phyloP scores from a whole-genome alignment of 2,888 invertebrate species.

The Torymus tubicola region DNA sequence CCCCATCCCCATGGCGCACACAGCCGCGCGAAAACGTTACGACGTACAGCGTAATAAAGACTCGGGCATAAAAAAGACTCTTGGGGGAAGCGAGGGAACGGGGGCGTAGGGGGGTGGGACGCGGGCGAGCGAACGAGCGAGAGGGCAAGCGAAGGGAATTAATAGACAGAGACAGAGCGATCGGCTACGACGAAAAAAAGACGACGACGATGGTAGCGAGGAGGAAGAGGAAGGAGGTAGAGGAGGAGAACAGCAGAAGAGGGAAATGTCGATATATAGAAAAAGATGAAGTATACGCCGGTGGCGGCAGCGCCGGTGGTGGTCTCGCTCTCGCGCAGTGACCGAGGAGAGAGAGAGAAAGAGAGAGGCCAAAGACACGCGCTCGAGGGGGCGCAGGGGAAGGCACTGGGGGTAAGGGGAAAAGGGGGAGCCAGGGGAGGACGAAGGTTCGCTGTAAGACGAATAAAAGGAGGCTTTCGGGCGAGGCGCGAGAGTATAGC shows the following conservation, averaged over 20 bases:
- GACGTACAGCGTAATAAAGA: constrained; percentile 54
- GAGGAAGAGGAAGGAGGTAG: background rate
- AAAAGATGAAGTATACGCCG: constrained; percentile 50
- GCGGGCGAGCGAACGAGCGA: background rate
- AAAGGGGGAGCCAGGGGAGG: constrained; percentile 18
- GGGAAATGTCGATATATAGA: constrained; percentile 52
- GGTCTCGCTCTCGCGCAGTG: constrained; percentile 21
- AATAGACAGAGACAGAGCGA: constrained; percentile 35
- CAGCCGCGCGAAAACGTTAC: constrained; percentile 43
- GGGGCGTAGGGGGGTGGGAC: constrained; percentile 1
- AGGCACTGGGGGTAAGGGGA: constrained; percentile 27
- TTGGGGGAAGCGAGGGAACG: constrained; percentile 1
- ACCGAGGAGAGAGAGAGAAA: constrained; percentile 5
- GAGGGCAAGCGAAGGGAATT: constrained; percentile 16
- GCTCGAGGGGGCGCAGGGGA: constrained; percentile 26
- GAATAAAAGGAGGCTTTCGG: constrained; percentile 52
- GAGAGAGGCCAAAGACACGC: constrained; percentile 52
- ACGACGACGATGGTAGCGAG: background rate
- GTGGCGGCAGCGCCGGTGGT: background rate
- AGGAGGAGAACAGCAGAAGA: constrained; percentile 18
- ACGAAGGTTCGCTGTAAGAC: constrained; percentile 33
- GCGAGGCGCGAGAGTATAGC: constrained; percentile 12
- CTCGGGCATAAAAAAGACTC: constrained; percentile 37
- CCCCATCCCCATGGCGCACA: too few species aligned
- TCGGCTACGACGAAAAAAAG: background rate